phyloP scores from a whole-genome alignment of 2,113 vertebrate genomes.

The Dicaeum eximium region DNA sequence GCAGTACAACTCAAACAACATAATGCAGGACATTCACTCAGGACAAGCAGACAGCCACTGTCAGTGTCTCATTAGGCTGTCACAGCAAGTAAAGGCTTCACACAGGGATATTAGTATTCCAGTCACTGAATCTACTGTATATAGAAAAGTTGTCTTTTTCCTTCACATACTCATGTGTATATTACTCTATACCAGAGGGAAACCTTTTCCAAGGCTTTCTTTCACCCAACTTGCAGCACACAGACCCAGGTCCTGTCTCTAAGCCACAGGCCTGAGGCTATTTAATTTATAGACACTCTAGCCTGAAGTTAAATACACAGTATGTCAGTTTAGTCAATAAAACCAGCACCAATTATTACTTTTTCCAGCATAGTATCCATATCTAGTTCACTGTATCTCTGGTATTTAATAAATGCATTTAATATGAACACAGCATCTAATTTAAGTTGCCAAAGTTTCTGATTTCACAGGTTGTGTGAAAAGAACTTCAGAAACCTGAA shows the following conservation, averaged over 20 bases:
- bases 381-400: background rate
- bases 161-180: background rate
- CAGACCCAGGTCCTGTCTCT: background rate
- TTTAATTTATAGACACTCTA: conserved; percentile 1
- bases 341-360: background rate
- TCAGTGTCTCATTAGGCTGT: conserved; percentile 22
- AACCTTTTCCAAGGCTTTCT: background rate
- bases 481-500: background rate
- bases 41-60: background rate
- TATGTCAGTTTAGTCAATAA: background rate
- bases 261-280: background rate
- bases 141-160: background rate
- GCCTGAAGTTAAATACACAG: conserved; percentile 4
- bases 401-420: background rate
- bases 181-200: background rate
- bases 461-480: background rate
- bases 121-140: background rate
- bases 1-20: conserved; percentile 40
- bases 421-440: background rate
- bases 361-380: background rate
- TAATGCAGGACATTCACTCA: conserved; percentile 8
- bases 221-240: background rate
- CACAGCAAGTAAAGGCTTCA: background rate
- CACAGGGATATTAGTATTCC: background rate
- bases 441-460: background rate